Evolutionary conservation across 2,113 vertebrate genomes (phyloP), one percentile per base, ranked within the genome.

Genomic region (Clarias macrocephalus): DNA sequence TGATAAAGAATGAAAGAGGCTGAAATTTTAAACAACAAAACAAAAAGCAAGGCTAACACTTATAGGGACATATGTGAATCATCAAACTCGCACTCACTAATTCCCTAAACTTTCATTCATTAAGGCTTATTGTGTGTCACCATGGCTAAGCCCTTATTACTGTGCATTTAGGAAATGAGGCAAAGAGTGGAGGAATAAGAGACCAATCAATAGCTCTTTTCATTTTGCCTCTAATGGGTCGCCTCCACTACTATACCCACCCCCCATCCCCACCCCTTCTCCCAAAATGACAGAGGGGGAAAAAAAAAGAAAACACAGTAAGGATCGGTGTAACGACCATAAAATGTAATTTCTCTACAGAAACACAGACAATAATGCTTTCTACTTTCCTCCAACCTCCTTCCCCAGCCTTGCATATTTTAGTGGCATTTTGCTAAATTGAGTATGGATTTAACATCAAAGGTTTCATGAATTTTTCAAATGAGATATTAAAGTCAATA

Each of bases 371-470:
- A 97, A 97, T 98, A 98, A 98, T 96, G 96, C 95, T 96, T 95
- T 96, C 96, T 96, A 96, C 96, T 96, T 96, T 89, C 90, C 87
- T 83, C 68, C 68, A 80, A 16, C 72, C 83, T 63, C 81, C 72
- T 15, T 60, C 68, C 70, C 56, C 83, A 37, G 15, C 86, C 81
- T 93, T 98, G 96, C 96, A 97, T 99, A 98, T 99, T 99, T 97
- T 97, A 97, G 96, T 98, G 97, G 97, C 97, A 98, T 99, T 98
- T 97, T 96, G 97, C 97, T 97, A 97, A 99, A 99, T 98, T 99
- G 97, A 98, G 97, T 99, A 99, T 99, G 97, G 97, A 99, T 99
- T 99, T 99, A 98, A 98, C 97, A 98, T 99, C 97, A 98, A 97
- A 96, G 97, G 96, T 97, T 98, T 97, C 97, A 98, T 97, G 96